Conservation (phyloP, 2,797 vertebrate species). For the Chelmon rostratus region DNA sequence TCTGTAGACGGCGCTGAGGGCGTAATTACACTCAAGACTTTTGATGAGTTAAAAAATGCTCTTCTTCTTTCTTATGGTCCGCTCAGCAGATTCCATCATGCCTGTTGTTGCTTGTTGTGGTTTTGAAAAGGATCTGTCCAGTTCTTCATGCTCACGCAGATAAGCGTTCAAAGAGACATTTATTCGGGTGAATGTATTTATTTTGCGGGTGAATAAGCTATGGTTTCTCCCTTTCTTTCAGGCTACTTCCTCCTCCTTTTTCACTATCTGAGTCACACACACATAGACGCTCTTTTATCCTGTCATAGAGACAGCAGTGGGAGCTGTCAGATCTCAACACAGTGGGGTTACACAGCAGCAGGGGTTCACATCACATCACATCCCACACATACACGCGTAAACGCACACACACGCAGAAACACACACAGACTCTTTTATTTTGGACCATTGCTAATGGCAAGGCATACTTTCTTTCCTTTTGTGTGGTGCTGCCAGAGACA, state of each 20-base stretch:
- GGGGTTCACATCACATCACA: slow-evolving; percentile 59
- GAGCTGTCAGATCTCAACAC: slow-evolving; percentile 76
- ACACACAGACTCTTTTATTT: slow-evolving; percentile 5
- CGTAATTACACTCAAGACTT: slow-evolving; percentile 51
- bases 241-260: slow-evolving; percentile 49
- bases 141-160: slow-evolving; percentile 36
- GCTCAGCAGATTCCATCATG: slow-evolving; percentile 40
- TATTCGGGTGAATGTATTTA: slow-evolving; percentile 41
- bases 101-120: slow-evolving; percentile 28
- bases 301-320: slow-evolving; percentile 59
- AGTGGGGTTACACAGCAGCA: slow-evolving; percentile 64
- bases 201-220: slow-evolving; percentile 52
- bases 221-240: slow-evolving; percentile 39
- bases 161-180: slow-evolving; percentile 58
- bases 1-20: slow-evolving; percentile 41
- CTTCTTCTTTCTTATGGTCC: slow-evolving; percentile 29
- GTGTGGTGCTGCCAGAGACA: slow-evolving; percentile 38
- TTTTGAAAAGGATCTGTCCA: slow-evolving; percentile 37
- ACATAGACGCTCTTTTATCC: slow-evolving; percentile 57
- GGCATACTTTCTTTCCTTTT: slow-evolving; percentile 34
- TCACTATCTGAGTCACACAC: slow-evolving; percentile 56
- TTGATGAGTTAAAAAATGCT: slow-evolving; percentile 56
- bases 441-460: slow-evolving; percentile 43
- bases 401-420: slow-evolving; percentile 29
- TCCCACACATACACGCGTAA: slow-evolving; percentile 26